Evolutionary conservation across 2,888 invertebrate genomes (phyloP).

Genomic region (Linnaemya tessellans): DNA sequence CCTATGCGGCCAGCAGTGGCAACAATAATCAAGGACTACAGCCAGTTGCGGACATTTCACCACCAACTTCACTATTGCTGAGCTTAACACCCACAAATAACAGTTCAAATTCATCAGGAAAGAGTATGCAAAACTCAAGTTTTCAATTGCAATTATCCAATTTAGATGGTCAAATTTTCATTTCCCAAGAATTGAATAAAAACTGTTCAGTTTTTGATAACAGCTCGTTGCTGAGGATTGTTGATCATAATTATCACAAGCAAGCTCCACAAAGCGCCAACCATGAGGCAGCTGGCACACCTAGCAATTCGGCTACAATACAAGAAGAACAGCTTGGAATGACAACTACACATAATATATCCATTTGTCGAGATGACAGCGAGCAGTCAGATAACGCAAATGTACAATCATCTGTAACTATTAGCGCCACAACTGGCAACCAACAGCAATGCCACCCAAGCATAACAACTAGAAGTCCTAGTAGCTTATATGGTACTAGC

Average conservation of each 20-base stretch:
- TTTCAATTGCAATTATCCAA: conserved; percentile 8
- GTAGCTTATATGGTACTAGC: conserved; percentile 23
- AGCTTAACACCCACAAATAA: not conserved
- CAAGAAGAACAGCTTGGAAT: not conserved
- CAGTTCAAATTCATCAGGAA: not conserved
- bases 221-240: conserved; percentile 47
- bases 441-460: not conserved
- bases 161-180: conserved; percentile 21
- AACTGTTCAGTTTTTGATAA: conserved; percentile 71
- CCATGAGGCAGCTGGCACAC: not conserved
- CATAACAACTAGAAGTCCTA: conserved; percentile 1
- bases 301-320: not conserved
- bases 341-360: not conserved
- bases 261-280: not conserved
- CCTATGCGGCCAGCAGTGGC: not conserved
- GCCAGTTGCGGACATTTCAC: not conserved
- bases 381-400: not conserved
- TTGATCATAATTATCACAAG: conserved; percentile 41
- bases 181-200: conserved; percentile 68
- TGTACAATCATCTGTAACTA: not conserved
- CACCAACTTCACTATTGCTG: not conserved
- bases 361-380: not conserved
- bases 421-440: not conserved
- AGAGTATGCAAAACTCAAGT: not conserved
- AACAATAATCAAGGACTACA: not conserved